Conservation (phyloP, 2,113 vertebrate genomes). For the Panthera tigris region DNA sequence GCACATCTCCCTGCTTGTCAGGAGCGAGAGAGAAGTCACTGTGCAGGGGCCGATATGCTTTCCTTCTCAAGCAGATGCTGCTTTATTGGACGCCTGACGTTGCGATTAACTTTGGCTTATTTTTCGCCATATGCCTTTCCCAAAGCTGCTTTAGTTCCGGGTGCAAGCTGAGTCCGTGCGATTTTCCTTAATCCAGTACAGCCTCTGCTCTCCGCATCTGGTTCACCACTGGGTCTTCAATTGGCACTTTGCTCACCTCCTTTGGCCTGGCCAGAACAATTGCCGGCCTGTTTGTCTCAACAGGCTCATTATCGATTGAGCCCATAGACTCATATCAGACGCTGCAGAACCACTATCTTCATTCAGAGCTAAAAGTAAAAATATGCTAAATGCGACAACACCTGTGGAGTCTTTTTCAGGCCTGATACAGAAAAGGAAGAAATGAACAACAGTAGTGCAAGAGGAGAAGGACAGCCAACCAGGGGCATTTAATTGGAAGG, state of each 20-base stretch:
- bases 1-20: constrained; percentile 28
- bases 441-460: not conserved
- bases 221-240: constrained; percentile 6
- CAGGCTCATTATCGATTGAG: constrained; percentile 38
- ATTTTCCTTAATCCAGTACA: constrained; percentile 60
- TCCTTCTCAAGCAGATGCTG: constrained; percentile 60
- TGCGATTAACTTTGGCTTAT: constrained; percentile 57
- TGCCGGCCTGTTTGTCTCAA: constrained; percentile 42
- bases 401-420: constrained; percentile 48
- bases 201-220: constrained; percentile 7
- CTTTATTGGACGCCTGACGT: constrained; percentile 69
- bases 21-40: constrained; percentile 18
- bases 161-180: constrained; percentile 20
- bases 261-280: constrained; percentile 44
- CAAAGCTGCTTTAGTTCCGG: constrained; percentile 47
- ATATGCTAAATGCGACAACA: constrained; percentile 31
- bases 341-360: not conserved
- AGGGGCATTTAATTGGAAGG: not conserved
- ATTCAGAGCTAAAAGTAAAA: constrained; percentile 10
- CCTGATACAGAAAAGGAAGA: not conserved
- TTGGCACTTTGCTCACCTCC: constrained; percentile 45
- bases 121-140: constrained; percentile 62
- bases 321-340: constrained; percentile 38
- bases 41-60: constrained; percentile 35
- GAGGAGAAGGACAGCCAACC: constrained; percentile 13